Conservation (phyloP, 1,140 invertebrate genomes). For the Cyclina sinensis region DNA sequence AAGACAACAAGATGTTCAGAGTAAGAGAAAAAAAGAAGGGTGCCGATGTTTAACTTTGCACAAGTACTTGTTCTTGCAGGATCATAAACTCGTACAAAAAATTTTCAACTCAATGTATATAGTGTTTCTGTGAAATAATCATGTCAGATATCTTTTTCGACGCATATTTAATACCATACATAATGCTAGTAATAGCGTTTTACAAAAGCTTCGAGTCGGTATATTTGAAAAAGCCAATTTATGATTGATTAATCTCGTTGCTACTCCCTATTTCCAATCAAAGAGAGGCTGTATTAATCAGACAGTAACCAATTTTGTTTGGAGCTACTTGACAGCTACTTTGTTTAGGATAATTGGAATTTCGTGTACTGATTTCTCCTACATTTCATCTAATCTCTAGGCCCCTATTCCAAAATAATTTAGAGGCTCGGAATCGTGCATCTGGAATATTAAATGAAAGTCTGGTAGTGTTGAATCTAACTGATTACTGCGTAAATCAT, state of each 20-base stretch:
- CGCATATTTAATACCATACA: too few relatives aligned
- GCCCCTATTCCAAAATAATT: not conserved
- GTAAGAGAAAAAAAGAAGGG: too few relatives aligned
- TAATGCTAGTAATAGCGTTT: too few relatives aligned
- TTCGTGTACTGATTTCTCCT: not conserved
- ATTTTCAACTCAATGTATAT: too few relatives aligned
- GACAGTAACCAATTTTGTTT: slow-evolving; percentile 14
- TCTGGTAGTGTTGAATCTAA: not conserved
- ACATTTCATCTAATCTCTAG: not conserved
- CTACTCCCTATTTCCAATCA: slow-evolving; percentile 11
- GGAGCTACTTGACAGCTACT: slow-evolving; percentile 14
- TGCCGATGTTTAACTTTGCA: too few relatives aligned
- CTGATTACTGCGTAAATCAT: not conserved
- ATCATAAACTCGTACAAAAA: too few relatives aligned
- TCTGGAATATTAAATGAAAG: not conserved
- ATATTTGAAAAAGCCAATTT: slow-evolving; percentile 6
- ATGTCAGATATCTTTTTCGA: too few relatives aligned
- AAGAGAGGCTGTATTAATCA: not conserved
- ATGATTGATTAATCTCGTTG: not conserved
- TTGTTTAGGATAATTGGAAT: not conserved
- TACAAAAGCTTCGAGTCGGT: not conserved
- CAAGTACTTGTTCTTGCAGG: too few relatives aligned
- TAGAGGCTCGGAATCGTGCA: not conserved
- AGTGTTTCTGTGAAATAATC: too few relatives aligned
- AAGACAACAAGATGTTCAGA: too few relatives aligned